Evolutionary conservation across 2,113 vertebrate species (phyloP), one percentile per base, ranked within the genome.

Genomic region (Corythornis madagascariensis): DNA sequence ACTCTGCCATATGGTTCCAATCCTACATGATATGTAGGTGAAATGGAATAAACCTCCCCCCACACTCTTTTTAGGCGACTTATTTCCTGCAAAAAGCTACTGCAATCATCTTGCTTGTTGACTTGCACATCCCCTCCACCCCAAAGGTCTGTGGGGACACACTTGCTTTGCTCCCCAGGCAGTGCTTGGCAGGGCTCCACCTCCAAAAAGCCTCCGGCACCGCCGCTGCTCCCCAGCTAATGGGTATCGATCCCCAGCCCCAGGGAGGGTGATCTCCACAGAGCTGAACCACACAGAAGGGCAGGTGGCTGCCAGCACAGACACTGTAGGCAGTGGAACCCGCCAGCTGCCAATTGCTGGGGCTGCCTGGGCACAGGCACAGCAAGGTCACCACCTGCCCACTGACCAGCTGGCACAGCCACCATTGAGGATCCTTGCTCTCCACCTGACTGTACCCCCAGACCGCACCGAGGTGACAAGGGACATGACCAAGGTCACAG

Each of bases 181-280:
- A 81, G 72, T 64, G 60, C 38, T 33, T 97, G 95, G 97, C 93
- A 94, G 64, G 66, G 33, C 26, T 92, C 92, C 93, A 94, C 74
- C 83, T 88, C 75, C 38, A 3, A 84, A 88, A 59, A 82, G 83
- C 43, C 83, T 86, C 60, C 63, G 64, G 80, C 85, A 90, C 76
- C 86, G 28, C 33, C 2, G 6, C 66, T 21, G 65, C 72, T 94
- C 73, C 95, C 92, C 75, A 16, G 83, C 86, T 97, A 97, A 97
- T 96, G 94, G 94, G 8, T 96, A 98, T 96, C 19, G 96, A 97
- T 96, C 91, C 20, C 25, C 71, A 69, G 81, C 94, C 82, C 71
- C 43, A 55, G 42, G 28, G 12, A 1, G 6, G 56, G 61, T 1
- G 2, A 18, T 78, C 75, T 60, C 63, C 43, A 11, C 43, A 10